These are phyloP conservation scores for Lampropteryx suffumata DNA, from an alignment of 2,888 invertebrate genomes.

Conservation along the genomic window DNA sequence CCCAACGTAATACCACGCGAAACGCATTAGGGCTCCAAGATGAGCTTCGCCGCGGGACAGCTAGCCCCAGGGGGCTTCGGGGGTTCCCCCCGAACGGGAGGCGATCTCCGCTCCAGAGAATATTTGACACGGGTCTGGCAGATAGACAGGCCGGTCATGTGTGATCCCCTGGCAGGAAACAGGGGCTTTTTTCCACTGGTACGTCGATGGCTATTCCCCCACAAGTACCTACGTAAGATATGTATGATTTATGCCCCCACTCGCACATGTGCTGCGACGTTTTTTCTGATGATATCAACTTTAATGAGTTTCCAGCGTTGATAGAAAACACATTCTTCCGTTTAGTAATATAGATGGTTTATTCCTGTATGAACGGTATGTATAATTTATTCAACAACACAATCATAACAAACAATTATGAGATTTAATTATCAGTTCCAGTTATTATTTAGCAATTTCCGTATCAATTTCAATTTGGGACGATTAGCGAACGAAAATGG, in stretches of 20 bases:
- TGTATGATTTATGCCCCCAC: conserved; percentile 78
- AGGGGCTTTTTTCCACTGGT: conserved; percentile 78
- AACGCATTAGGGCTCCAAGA: conserved; percentile 81
- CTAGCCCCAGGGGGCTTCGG: conserved; percentile 73
- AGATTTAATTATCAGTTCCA: conserved; percentile 51
- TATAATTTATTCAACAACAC: too few species aligned
- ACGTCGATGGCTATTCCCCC: conserved; percentile 73
- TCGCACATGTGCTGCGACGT: conserved; percentile 77
- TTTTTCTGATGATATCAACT: conserved; percentile 54
- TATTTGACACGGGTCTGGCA: conserved; percentile 84
- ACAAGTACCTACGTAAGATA: conserved; percentile 64
- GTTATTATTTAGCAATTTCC: conserved; percentile 50
- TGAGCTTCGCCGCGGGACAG: conserved; percentile 82
- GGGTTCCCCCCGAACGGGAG: conserved; percentile 61
- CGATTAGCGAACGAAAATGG: conserved; percentile 66
- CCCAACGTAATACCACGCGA: conserved; percentile 69
- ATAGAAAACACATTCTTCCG: conserved; percentile 44
- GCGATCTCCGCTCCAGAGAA: conserved; percentile 82
- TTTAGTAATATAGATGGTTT: conserved; percentile 46
- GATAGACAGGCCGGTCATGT: conserved; percentile 83
- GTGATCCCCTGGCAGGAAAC: conserved; percentile 81
- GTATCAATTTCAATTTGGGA: conserved; percentile 67
- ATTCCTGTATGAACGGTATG: too few species aligned
- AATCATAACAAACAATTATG: conserved; percentile 18
- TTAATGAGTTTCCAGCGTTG: conserved; percentile 57